Evolutionary conservation across 2,888 invertebrate genomes (phyloP).

Genomic region (Hecatera dysodea): DNA sequence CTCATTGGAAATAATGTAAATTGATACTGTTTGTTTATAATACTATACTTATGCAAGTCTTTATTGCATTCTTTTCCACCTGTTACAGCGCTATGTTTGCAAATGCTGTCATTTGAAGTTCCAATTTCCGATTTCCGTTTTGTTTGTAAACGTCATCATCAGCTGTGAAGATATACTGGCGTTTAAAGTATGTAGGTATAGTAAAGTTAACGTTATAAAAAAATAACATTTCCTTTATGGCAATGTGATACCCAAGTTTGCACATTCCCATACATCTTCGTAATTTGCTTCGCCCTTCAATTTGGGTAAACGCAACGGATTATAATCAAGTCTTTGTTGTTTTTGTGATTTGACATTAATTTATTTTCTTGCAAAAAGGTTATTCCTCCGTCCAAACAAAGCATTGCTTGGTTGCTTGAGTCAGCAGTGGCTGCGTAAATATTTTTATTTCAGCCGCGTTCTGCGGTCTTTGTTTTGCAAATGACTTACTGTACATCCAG

Average conservation of each 20-base stretch:
- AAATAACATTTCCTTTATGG: neutral
- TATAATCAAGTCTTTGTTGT: constrained; percentile 61
- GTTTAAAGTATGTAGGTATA: neutral
- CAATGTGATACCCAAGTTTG: neutral
- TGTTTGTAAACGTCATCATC: neutral
- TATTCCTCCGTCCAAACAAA: constrained; percentile 85
- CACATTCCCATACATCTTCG: constrained; percentile 3
- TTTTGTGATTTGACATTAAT: constrained; percentile 80
- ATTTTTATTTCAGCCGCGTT: constrained; percentile 87
- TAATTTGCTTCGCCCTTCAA: constrained; percentile 35
- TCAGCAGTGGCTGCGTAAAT: constrained; percentile 87
- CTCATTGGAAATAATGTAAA: constrained; percentile 67
- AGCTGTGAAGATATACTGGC: neutral
- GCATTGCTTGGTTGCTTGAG: constrained; percentile 82
- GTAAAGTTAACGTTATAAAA: neutral
- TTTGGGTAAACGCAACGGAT: constrained; percentile 49
- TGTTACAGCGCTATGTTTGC: constrained; percentile 14
- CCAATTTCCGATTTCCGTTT: constrained; percentile 12
- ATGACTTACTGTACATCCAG: constrained; percentile 81
- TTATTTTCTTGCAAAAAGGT: constrained; percentile 84
- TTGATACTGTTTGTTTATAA: constrained; percentile 54
- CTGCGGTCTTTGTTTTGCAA: constrained; percentile 88
- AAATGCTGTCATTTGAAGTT: constrained; percentile 12
- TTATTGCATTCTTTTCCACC: constrained; percentile 52
- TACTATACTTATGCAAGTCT: constrained; percentile 42